Evolutionary conservation across 2,797 vertebrate species (phyloP).

Genomic region (Linurgus olivaceus): DNA sequence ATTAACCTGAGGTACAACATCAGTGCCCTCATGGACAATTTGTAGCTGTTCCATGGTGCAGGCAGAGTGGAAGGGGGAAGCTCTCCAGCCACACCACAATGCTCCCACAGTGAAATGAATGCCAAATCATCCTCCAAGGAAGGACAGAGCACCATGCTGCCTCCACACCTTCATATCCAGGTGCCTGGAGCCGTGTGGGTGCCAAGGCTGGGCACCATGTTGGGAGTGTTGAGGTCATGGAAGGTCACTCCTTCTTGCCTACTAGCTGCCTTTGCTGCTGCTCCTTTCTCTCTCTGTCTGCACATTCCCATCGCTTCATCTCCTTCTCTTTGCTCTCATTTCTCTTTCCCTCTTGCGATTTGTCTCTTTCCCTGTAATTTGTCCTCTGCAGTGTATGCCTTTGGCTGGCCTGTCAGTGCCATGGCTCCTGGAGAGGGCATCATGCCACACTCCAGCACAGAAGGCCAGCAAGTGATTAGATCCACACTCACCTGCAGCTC

Average conservation of each 20-base stretch:
- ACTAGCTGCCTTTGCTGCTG: neutral
- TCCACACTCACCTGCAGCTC: neutral
- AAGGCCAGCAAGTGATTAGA: neutral
- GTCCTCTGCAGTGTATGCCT: neutral
- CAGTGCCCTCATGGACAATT: accelerated
- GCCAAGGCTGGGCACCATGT: neutral
- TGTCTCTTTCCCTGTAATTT: neutral
- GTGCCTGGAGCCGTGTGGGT: neutral
- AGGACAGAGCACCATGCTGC: accelerated
- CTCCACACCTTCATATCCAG: neutral
- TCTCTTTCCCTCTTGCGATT: neutral
- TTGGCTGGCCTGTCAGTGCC: neutral
- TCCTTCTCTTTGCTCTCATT: neutral
- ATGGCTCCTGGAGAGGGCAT: accelerated
- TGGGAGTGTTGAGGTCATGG: neutral
- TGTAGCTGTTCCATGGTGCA: neutral
- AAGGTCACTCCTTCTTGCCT: neutral
- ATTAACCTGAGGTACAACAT: neutral
- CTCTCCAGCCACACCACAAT: neutral
- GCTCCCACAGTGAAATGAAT: neutral
- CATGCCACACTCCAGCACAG: too few species aligned
- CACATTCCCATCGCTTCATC: neutral
- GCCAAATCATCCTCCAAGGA: neutral
- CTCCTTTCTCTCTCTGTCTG: neutral
- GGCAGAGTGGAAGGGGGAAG: neutral